These are phyloP conservation scores for Lepidocyrtoides sp. DNA, from an alignment of 2,888 invertebrate genomes.

Conservation along the genomic window DNA sequence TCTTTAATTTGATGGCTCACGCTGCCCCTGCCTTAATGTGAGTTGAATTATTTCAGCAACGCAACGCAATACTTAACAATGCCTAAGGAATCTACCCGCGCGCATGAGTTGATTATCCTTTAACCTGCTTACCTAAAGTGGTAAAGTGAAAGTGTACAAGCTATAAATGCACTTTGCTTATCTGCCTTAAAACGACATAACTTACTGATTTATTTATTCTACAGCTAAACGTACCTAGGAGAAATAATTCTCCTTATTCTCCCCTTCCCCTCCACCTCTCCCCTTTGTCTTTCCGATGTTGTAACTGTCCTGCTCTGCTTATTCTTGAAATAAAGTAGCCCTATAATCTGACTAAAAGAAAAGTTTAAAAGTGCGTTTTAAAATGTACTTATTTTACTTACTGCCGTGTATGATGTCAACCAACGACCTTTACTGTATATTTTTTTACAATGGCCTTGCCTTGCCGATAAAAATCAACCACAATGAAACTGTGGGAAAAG, in stretches of 20 bases:
- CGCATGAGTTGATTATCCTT: neutral
- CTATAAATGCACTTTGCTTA: constrained; percentile 14
- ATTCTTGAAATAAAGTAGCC: neutral
- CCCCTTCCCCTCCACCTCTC: neutral
- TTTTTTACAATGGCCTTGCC: constrained; percentile 13
- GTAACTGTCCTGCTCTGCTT: constrained; percentile 52
- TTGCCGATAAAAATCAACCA: constrained; percentile 1
- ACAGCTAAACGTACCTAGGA: neutral
- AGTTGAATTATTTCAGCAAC: constrained; percentile 36
- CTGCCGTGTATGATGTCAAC: neutral
- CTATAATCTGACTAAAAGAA: neutral
- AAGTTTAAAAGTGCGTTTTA: constrained; percentile 26
- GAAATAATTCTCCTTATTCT: neutral
- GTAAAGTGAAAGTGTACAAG: constrained; percentile 4
- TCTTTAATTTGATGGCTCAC: constrained; percentile 35
- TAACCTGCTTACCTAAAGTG: neutral
- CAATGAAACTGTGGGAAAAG: neutral
- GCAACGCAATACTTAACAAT: constrained; percentile 29
- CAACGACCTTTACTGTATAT: neutral
- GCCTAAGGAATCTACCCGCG: neutral
- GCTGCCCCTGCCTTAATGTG: constrained; percentile 53
- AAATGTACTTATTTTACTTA: constrained; percentile 19
- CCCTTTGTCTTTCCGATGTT: neutral
- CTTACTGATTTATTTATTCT: neutral
- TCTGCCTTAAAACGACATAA: neutral